Evolutionary conservation across 2,888 invertebrate genomes (phyloP).

Genomic region (Pantelozetes paolii): DNA sequence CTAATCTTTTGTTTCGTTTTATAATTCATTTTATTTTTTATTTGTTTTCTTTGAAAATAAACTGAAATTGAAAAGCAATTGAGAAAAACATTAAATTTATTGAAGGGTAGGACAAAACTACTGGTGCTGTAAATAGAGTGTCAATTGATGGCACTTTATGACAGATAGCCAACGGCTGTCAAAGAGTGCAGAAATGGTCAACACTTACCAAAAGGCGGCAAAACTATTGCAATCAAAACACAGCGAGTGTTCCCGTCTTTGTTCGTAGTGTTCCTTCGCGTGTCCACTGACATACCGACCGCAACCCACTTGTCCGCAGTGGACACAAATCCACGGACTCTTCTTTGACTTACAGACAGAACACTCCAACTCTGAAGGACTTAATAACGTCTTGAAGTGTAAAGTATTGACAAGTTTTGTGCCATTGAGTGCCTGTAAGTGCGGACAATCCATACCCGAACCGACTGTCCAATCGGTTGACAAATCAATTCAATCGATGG

Average conservation of each 20-base stretch:
- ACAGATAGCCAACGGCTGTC: no score
- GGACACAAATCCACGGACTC: slow-evolving; percentile 72
- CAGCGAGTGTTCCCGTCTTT: slow-evolving; percentile 63
- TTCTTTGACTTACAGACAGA: slow-evolving; percentile 54
- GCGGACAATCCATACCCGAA: slow-evolving; percentile 52
- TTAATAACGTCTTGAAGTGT: slow-evolving; percentile 49
- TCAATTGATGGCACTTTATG: no score
- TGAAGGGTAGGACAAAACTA: no score
- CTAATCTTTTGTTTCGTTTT: no score
- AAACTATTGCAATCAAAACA: slow-evolving; percentile 71
- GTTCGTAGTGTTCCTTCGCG: slow-evolving; percentile 66
- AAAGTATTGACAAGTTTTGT: slow-evolving; percentile 51
- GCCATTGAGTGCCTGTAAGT: slow-evolving; percentile 50
- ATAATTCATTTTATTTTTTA: no score
- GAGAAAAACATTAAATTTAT: no score
- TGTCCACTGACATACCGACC: slow-evolving; percentile 67
- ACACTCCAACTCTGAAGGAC: slow-evolving; percentile 49
- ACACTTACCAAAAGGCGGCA: slow-evolving; percentile 68
- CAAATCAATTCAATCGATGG: background rate
- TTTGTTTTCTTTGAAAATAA: no score
- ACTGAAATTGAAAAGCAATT: no score
- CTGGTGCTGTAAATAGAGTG: no score
- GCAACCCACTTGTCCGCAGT: slow-evolving; percentile 69
- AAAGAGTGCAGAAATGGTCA: background rate
- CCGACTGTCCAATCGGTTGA: background rate